Evolutionary conservation across 2,888 invertebrate genomes (phyloP), one percentile per base, ranked within the genome.

Genomic region (Dugesia japonica): DNA sequence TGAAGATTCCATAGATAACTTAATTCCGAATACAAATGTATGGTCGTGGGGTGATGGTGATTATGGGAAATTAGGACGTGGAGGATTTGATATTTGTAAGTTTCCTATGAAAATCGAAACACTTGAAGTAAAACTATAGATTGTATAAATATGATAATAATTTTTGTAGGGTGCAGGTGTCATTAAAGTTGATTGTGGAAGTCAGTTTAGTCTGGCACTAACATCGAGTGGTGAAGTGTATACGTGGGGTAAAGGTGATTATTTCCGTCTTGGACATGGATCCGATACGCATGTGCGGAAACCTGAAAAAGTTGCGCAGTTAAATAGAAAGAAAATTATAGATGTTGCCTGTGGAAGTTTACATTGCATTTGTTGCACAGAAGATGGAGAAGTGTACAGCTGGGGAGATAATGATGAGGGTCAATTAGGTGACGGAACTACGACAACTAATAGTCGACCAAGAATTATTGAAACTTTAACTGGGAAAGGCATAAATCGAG

Each of bases 331-430:
- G 83, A 91, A 91, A 84, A 91, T 95, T 0, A 90, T 93, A 26
- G 91, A 92, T 91, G 82, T 86, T 31, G 85, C 85, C 1, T 85
- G 85, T 80, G 89, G 91, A 0, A 94, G 94, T 42, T 87, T 95
- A 73, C 95, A 95, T 83, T 95, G 94, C 85, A 92, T 94, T 1
- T 93, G 92, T 17, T 94, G 94, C 83, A 91, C 91, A 1, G 94
- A 94, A 82, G 80, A 81, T 73, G 84, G 94, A 15, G 94, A 94
- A 83, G 94, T 95, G 0, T 94, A 89, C 85, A 93, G 94, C 0
- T 95, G 94, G 94, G 95, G 94, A 13, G 94, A 95, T 84, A 95
- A 95, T 82, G 94, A 95, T 82, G 94, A 95, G 82, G 94, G 94
- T 0, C 94, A 95, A 81, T 86, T 95, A 0, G 94, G 94, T 0